Evolutionary conservation across 2,888 invertebrate species (phyloP), one percentile per base, ranked within the genome.

Genomic region (Pinctada fucata): DNA sequence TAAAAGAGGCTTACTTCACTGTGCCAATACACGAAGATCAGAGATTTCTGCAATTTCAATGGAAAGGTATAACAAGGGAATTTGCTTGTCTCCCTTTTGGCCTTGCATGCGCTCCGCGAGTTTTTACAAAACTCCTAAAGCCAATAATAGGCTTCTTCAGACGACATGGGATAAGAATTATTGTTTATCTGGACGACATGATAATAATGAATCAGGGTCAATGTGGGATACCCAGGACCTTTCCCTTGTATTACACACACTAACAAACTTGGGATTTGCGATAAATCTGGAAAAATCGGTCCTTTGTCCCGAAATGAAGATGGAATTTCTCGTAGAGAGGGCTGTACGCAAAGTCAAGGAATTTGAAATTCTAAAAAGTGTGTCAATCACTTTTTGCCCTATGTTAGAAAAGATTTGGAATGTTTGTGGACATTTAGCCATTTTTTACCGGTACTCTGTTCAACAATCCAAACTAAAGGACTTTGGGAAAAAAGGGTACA

Each of bases 341-440:
- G 58, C 58, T 52, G 58, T 52, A 5, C 58, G 58, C 58, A 52
- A 10, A 52, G 58, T 66, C 4, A 66, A 65, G 49, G 72, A 75
- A 52, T 72, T 75, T 51, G 68, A 76, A 8, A 79, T 79, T 3
- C 50, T 79, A 10, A 6, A 71, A 47, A 67, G 76, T 49, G 72
- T 79, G 5, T 72, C 79, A 10, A 72, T 79, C 4, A 71, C 75
- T 31, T 51, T 75, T 5, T 72, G 69, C 66, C 72, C 68, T 58
- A 77, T 77, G 66, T 31, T 72, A 13, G 72, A 72, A 69, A 58
- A 78, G 49, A 73, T 74, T 2, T 78, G 69, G 74, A 63, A n/a
- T 47, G 78, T 78, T 10, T 66, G 66, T 31, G 5, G 66, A 10
- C 66, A 66, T 66, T 16, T 66, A 10, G 31, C 8, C 76, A 2